A percentile compares a stretch with the other conserved stretches of the same genome.
phyloP scores from a whole-genome alignment of 2,113 vertebrate genomes.

The Myrmecobius fasciatus region DNA sequence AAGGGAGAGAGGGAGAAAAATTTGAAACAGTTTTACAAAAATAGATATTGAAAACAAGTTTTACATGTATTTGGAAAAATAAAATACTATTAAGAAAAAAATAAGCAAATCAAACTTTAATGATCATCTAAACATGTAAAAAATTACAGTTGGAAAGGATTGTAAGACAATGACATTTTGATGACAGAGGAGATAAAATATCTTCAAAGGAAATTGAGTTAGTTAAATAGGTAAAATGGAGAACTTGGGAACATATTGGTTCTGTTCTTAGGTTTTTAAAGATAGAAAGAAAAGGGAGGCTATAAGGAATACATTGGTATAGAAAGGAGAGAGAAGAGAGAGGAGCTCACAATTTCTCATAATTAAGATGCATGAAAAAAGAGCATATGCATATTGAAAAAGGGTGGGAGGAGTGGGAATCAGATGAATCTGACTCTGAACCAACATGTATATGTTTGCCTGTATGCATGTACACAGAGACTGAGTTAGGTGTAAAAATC shows the following conservation, averaged over 20 bases:
- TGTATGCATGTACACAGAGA: background rate
- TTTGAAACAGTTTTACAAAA: no score
- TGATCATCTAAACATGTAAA: no score
- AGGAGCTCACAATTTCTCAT: background rate
- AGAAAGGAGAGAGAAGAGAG: background rate
- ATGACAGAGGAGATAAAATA: background rate
- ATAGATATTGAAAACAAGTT: no score
- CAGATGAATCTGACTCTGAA: background rate
- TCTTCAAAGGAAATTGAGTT: background rate
- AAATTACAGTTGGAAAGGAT: background rate
- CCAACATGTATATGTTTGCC: background rate
- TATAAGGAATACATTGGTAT: background rate
- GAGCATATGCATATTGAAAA: background rate
- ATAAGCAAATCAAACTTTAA: no score
- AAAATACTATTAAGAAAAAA: no score
- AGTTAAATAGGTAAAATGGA: background rate
- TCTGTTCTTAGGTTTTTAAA: background rate
- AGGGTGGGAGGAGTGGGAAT: background rate
- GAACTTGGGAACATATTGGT: background rate
- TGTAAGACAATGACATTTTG: background rate
- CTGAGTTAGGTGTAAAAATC: background rate
- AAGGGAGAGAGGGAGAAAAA: no score
- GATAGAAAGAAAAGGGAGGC: background rate
- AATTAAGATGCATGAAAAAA: background rate
- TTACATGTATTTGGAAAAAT: no score